These are phyloP conservation scores for Caracal caracal DNA, from an alignment of 2,113 vertebrate species.

Conservation along the genomic window DNA sequence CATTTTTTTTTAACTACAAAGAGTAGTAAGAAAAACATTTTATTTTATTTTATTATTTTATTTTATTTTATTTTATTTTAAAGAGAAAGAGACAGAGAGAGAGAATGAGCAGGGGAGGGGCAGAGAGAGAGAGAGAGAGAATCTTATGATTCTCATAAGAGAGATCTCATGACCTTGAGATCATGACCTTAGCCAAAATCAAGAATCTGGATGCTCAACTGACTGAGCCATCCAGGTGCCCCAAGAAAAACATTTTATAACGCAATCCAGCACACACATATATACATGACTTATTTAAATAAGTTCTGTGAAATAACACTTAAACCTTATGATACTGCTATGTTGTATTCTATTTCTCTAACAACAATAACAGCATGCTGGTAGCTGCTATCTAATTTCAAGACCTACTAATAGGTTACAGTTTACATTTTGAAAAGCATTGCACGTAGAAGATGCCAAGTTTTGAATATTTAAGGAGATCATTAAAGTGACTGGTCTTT, in stretches of 20 bases:
- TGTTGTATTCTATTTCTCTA: slow-evolving; percentile 5
- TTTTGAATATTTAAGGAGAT: neutral
- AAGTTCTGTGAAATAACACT: neutral
- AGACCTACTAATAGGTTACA: neutral
- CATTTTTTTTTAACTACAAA: neutral
- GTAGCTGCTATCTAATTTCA: neutral
- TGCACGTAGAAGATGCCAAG: neutral
- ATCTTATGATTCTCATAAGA: too few species aligned
- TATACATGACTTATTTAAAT: slow-evolving; percentile 13
- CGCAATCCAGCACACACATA: neutral
- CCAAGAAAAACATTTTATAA: neutral
- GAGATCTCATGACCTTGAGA: too few species aligned
- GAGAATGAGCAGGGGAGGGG: too few species aligned
- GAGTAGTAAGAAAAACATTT: neutral
- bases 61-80: neutral
- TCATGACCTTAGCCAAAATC: too few species aligned
- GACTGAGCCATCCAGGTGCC: too few species aligned
- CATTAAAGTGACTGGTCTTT: neutral
- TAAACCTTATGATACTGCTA: neutral
- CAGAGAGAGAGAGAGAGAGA: too few species aligned
- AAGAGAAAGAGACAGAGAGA: too few species aligned
- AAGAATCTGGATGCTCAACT: too few species aligned
- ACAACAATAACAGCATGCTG: neutral
- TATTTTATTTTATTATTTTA: neutral
- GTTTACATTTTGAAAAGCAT: neutral